Percentiles rank a stretch among this genome's conserved stretches.
These are phyloP conservation scores for Mareca penelope DNA, from an alignment of 2,797 vertebrate species.

Conservation along the genomic window DNA sequence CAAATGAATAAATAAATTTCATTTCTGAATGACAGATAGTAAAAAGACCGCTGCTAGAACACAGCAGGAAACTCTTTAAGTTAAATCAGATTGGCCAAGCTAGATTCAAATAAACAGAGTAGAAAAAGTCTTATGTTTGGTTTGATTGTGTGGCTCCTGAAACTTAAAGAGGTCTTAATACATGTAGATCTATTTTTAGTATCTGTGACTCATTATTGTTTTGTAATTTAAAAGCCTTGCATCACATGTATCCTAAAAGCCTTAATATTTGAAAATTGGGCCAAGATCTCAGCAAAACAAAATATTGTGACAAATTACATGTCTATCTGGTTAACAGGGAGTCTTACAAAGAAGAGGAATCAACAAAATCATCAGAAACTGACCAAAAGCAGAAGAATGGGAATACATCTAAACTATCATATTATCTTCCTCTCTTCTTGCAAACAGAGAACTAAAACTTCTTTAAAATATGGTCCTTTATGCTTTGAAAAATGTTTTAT, in stretches of 20 bases:
- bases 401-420: not conserved
- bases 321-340: not conserved
- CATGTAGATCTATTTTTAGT: not conserved
- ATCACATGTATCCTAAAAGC: not conserved
- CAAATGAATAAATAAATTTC: not conserved
- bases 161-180: not conserved
- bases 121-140: not conserved
- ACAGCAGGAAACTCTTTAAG: constrained; percentile 7
- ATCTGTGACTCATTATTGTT: not conserved
- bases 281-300: not conserved
- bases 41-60: not conserved
- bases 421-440: not conserved
- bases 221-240: not conserved
- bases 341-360: not conserved
- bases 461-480: not conserved
- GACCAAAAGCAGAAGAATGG: not conserved
- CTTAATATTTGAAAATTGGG: not conserved
- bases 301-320: not conserved
- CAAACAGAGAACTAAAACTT: not conserved
- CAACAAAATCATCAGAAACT: not conserved
- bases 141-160: not conserved
- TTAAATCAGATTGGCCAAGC: not conserved
- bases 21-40: not conserved
- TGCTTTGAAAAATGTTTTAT: not conserved
- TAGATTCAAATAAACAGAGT: not conserved